Evolutionary conservation across 1,140 invertebrate genomes (phyloP).

Genomic region (Pseudomyrmex gracilis): DNA sequence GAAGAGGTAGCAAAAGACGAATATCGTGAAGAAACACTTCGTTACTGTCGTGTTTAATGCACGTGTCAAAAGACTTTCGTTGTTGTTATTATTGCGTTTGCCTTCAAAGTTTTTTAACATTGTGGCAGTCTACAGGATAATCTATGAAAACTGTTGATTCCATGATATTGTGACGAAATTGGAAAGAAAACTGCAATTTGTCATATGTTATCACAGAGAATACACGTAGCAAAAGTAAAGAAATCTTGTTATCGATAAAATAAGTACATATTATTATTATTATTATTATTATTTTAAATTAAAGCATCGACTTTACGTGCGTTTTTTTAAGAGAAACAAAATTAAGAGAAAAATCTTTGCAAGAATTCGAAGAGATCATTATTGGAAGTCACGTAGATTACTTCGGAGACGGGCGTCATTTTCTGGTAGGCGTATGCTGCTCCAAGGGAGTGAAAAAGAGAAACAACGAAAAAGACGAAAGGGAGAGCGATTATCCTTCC

Average conservation of each 20-base stretch:
- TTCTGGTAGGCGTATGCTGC: slow-evolving; percentile 83
- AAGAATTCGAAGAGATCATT: slow-evolving; percentile 69
- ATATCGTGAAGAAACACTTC: slow-evolving; percentile 75
- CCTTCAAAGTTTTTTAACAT: slow-evolving; percentile 72
- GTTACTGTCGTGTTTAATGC: slow-evolving; percentile 77
- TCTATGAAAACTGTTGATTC: slow-evolving; percentile 71
- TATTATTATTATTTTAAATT: not conserved
- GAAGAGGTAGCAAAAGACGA: slow-evolving; percentile 62
- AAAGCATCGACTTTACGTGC: too few species aligned
- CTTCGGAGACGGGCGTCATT: slow-evolving; percentile 82
- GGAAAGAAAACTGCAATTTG: slow-evolving; percentile 24
- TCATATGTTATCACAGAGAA: slow-evolving; percentile 9
- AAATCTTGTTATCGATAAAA: slow-evolving; percentile 8
- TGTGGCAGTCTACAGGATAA: slow-evolving; percentile 71
- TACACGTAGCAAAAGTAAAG: slow-evolving; percentile 17
- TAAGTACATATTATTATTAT: not conserved
- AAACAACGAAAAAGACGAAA: slow-evolving; percentile 40
- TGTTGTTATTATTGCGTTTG: slow-evolving; percentile 42
- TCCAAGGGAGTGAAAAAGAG: slow-evolving; percentile 26
- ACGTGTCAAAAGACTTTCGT: slow-evolving; percentile 76
- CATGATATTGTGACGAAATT: slow-evolving; percentile 1
- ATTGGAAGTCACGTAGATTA: slow-evolving; percentile 76
- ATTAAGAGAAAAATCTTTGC: slow-evolving; percentile 64
- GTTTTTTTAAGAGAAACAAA: not conserved
- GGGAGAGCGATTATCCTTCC: slow-evolving; percentile 51